Evolutionary conservation across 2,888 invertebrate species (phyloP).

Genomic region (Phymatocera aterrima): DNA sequence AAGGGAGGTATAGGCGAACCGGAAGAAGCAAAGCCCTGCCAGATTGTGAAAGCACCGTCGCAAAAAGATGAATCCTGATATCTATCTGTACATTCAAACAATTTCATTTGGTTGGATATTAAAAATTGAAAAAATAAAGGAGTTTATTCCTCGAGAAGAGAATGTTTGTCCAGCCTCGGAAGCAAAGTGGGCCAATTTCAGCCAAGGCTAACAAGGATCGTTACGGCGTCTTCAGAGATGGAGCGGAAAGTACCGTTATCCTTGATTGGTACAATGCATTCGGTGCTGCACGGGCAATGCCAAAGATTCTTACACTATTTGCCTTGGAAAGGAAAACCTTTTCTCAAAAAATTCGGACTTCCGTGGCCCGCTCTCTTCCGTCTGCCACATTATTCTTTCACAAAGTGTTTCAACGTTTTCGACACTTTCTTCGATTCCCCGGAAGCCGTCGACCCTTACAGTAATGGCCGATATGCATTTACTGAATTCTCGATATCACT

Average conservation of each 20-base stretch:
- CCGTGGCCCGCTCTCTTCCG: background rate
- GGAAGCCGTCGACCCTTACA: background rate
- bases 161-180: conserved; percentile 8
- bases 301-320: background rate
- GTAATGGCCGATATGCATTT: conserved; percentile 39
- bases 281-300: background rate
- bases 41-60: background rate
- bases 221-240: background rate
- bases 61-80: background rate
- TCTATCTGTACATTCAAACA: background rate
- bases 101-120: background rate
- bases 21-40: background rate
- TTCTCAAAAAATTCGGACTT: background rate
- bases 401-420: background rate
- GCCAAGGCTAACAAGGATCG: conserved; percentile 23
- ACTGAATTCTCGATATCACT: conserved; percentile 30
- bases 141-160: background rate
- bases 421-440: conserved; percentile 21
- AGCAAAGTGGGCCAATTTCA: conserved; percentile 6
- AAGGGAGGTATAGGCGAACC: background rate
- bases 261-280: conserved; percentile 43
- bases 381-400: background rate
- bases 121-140: background rate
- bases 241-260: conserved; percentile 21
- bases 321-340: too few relatives aligned